These are phyloP conservation scores for Clistopyga incitator DNA, from an alignment of 2,888 invertebrate species.

Conservation along the genomic window DNA sequence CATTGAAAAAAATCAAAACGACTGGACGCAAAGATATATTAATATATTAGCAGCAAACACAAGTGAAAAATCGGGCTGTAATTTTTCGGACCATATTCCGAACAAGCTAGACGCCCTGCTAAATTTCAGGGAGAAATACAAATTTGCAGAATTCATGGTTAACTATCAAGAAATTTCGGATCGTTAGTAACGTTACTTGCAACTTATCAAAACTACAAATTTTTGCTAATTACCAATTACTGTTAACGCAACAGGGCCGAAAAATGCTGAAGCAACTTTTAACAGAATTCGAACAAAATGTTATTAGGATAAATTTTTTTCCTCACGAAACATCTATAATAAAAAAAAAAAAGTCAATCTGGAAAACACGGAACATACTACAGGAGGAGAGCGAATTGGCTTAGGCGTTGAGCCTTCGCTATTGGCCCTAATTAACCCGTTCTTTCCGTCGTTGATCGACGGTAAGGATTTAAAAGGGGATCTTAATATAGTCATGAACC, in stretches of 20 bases:
- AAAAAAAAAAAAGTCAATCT: slow-evolving; percentile 27
- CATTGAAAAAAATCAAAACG: background rate
- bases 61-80: background rate
- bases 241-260: too few relatives aligned
- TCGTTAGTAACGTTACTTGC: background rate
- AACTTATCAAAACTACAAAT: background rate
- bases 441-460: slow-evolving; percentile 79
- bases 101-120: background rate
- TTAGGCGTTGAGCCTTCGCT: slow-evolving; percentile 80
- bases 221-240: too few relatives aligned
- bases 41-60: background rate
- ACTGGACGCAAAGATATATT: background rate
- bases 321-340: slow-evolving; percentile 41
- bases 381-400: slow-evolving; percentile 76
- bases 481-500: slow-evolving; percentile 80
- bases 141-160: background rate
- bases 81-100: background rate
- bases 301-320: slow-evolving; percentile 13
- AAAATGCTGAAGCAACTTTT: too few relatives aligned
- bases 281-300: too few relatives aligned
- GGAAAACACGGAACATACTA: slow-evolving; percentile 77
- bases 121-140: background rate
- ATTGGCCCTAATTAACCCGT: slow-evolving; percentile 80
- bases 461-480: slow-evolving; percentile 82
- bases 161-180: background rate